phyloP scores from a whole-genome alignment of 2,113 vertebrate species.

The Xenopus tropicalis region DNA sequence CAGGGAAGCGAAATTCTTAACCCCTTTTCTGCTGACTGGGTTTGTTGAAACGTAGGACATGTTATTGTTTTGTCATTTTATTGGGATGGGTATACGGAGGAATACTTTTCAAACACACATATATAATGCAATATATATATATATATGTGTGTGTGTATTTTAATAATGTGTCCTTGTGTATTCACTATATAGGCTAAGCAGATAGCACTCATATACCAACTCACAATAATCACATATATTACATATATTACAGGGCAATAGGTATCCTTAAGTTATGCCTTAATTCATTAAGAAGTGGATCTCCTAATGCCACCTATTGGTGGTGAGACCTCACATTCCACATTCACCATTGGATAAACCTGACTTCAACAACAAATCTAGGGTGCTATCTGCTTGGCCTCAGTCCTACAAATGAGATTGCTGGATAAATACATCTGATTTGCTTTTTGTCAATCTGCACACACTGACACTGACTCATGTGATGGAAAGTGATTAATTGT shows the following conservation, averaged over 20 bases:
- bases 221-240: background rate
- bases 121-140: too few relatives aligned
- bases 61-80: conserved; percentile 14
- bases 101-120: conserved; percentile 11
- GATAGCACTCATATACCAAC: background rate
- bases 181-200: background rate
- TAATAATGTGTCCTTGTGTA: background rate
- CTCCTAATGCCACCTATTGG: conserved; percentile 27
- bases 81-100: conserved; percentile 8
- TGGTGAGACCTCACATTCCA: background rate
- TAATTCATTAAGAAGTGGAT: background rate
- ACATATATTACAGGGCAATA: too few relatives aligned
- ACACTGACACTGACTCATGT: conserved; percentile 12
- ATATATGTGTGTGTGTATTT: conserved; percentile 6
- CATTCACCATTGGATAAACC: too few relatives aligned
- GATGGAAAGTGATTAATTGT: background rate
- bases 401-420: conserved; percentile 21
- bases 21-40: conserved; percentile 25
- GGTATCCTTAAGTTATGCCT: too few relatives aligned
- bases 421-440: conserved; percentile 15
- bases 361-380: conserved; percentile 11
- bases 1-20: conserved; percentile 28
- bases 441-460: conserved; percentile 31
- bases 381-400: conserved; percentile 32
- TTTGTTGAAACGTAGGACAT: conserved; percentile 19